Conservation (phyloP, 2,888 invertebrate genomes). For the Sesia apiformis region DNA sequence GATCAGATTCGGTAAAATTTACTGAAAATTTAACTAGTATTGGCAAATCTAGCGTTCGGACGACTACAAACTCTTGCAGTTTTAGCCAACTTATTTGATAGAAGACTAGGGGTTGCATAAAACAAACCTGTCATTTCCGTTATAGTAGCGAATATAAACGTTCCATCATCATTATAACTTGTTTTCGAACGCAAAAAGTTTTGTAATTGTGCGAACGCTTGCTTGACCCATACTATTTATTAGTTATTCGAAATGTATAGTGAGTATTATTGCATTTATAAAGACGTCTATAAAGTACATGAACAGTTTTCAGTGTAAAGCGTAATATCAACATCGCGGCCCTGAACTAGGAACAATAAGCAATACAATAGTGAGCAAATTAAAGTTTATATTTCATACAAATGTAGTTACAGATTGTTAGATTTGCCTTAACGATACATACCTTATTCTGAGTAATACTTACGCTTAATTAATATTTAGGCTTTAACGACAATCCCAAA, state of each 20-base stretch:
- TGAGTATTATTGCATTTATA: conserved; percentile 37
- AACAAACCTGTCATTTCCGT: too few species aligned
- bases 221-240: too few species aligned
- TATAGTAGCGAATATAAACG: too few species aligned
- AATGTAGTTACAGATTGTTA: not conserved
- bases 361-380: conserved; percentile 21
- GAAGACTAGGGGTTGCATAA: too few species aligned
- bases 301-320: not conserved
- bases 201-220: too few species aligned
- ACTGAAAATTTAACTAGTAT: too few species aligned
- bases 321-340: not conserved
- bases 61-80: too few species aligned
- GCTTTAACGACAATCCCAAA: not conserved
- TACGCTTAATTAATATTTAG: conserved; percentile 17
- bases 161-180: too few species aligned
- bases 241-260: conserved; percentile 6
- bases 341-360: conserved; percentile 10
- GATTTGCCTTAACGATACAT: conserved; percentile 26
- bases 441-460: conserved; percentile 31
- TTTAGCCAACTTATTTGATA: too few species aligned
- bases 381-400: not conserved
- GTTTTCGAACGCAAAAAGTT: too few species aligned
- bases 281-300: not conserved
- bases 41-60: too few species aligned
- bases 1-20: not conserved